Percentiles rank a stretch among this genome's conserved stretches.
phyloP scores from a whole-genome alignment of 2,888 invertebrate genomes.

The Seira musarum region DNA sequence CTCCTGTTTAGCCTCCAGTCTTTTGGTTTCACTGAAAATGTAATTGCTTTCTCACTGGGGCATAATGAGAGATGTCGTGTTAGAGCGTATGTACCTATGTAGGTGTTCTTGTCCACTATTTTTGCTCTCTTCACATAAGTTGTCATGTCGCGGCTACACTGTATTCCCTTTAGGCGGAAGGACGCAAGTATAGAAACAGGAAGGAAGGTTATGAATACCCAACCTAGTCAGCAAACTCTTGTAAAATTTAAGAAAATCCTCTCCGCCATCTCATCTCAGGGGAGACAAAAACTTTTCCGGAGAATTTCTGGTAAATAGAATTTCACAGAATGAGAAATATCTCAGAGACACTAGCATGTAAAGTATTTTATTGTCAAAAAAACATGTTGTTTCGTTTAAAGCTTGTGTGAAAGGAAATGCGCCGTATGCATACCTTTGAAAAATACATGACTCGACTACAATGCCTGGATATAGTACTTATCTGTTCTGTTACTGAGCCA shows the following conservation, averaged over 20 bases:
- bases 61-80: neutral
- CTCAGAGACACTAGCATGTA: too few species aligned
- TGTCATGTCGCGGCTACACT: neutral
- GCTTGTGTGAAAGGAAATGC: too few species aligned
- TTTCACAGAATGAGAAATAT: neutral
- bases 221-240: too few species aligned
- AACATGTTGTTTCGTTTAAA: neutral
- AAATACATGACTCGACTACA: neutral
- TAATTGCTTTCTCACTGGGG: conserved; percentile 2
- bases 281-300: neutral
- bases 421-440: neutral
- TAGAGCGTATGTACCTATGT: too few species aligned
- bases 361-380: neutral
- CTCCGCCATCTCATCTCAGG: neutral
- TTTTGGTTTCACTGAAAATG: neutral
- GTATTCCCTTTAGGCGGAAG: neutral
- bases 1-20: neutral
- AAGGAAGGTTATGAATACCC: too few species aligned
- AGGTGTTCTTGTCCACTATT: neutral
- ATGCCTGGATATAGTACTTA: too few species aligned
- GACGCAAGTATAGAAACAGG: too few species aligned
- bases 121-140: neutral
- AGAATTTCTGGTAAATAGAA: neutral
- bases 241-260: neutral
- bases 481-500: too few species aligned